Evolutionary conservation across 2,113 vertebrate species (phyloP).

Genomic region (Callaeas wilsoni): DNA sequence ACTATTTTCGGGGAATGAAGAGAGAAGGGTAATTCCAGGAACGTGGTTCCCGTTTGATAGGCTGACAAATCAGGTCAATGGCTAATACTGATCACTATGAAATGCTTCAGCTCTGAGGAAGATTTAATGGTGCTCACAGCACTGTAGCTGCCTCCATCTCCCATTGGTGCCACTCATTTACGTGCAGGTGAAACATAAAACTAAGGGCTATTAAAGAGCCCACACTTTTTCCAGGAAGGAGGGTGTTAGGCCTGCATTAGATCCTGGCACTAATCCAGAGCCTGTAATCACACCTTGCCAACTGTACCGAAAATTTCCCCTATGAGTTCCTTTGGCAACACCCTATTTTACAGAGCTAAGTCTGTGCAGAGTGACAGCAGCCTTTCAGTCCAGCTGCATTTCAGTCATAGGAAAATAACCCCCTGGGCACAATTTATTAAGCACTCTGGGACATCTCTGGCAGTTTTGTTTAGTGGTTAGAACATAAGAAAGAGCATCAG

Average conservation of each 20-base stretch:
- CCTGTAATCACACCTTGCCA: conserved; percentile 62
- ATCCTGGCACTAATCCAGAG: conserved; percentile 45
- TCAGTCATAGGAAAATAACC: conserved; percentile 52
- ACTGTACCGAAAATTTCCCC: conserved; percentile 59
- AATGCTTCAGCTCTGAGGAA: not conserved
- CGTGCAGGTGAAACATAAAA: conserved; percentile 62
- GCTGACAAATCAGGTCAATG: conserved; percentile 42
- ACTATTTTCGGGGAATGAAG: not conserved
- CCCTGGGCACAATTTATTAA: conserved; percentile 42
- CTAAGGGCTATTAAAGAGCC: conserved; percentile 48
- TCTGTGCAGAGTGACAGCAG: conserved; percentile 59
- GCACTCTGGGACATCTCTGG: conserved; percentile 38
- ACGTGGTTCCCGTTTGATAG: not conserved
- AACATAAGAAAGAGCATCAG: conserved; percentile 7
- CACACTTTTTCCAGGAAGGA: conserved; percentile 60
- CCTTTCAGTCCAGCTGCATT: conserved; percentile 63
- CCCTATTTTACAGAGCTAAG: conserved; percentile 38
- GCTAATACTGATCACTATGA: conserved; percentile 33
- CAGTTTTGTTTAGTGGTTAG: conserved; percentile 5
- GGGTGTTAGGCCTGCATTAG: conserved; percentile 60
- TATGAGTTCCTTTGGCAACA: conserved; percentile 55
- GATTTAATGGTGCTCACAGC: conserved; percentile 37
- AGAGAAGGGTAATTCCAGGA: conserved; percentile 5
- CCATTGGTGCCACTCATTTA: conserved; percentile 53
- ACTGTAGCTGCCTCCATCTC: conserved; percentile 26